Base-by-base conservation (phyloP, 2,113 vertebrate genomes). In the Haemorhous mexicanus region DNA sequence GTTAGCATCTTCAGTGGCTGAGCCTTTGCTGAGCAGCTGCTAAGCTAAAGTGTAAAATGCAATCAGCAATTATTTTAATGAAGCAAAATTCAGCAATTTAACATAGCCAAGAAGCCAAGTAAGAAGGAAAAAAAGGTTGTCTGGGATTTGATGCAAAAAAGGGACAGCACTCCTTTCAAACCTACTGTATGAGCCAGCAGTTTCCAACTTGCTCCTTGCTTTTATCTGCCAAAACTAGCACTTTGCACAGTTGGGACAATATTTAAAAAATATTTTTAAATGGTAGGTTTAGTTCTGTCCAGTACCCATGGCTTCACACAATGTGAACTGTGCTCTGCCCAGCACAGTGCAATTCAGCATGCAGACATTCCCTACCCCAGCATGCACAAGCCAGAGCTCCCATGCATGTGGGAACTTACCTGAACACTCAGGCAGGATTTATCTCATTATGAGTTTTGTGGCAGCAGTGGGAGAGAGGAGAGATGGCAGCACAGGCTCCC, bases 1-100 rank as follows among this genome's bases (percentile, higher is more conserved):
- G 23, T 84, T 61, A 68, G 41, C 52, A 68, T 68, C 72, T 86
- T 89, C 37, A 76, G 76, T 37, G 33, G 35, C 49, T 52, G n/a
- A 90, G 87, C 47, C 87, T 93, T 90, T 85, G 90, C 52, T 20
- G 44, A 88, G 85, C 39, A 86, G 64, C 87, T 96, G 92, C 81
- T 80, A 37, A 35, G 76, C 43, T 84, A 2, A 93, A 90, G 50
- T 81, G 61, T 86, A 93, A 95, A 95, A 96, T 76, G 75, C 81
- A 92, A 89, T 89, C 89, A 95, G 86, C 89, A 90, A 74, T 87
- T 93, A 96, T 94, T 84, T 90, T 92, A 96, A 96, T 70, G 86
- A 96, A 95, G 91, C 50, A 93, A 87, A 93, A 93, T 62, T 84
- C 72, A 62, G 66, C 75, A 84, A 93, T 93, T 96, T 95, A 93